Evolutionary conservation across 2,888 invertebrate species (phyloP).

Genomic region (Ormyrus pomaceus): DNA sequence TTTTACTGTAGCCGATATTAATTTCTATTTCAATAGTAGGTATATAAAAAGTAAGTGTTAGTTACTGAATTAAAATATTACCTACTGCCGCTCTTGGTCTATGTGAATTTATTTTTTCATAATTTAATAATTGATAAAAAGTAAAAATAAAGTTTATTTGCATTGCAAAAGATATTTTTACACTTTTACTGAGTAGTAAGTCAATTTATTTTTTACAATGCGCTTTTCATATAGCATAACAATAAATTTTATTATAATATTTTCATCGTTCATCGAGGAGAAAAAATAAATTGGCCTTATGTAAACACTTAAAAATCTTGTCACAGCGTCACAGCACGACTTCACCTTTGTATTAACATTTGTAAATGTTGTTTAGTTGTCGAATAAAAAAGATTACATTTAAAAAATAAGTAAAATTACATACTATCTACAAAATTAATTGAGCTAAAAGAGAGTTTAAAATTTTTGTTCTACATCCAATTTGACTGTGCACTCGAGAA

Average conservation of each 20-base stretch:
- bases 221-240: too few species aligned
- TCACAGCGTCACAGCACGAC: background rate
- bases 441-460: background rate
- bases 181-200: too few species aligned
- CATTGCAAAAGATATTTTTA: too few species aligned
- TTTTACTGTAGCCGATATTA: background rate
- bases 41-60: background rate
- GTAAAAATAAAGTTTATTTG: too few species aligned
- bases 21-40: too few species aligned
- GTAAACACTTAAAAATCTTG: background rate
- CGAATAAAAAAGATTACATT: background rate
- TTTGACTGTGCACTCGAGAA: conserved; percentile 25
- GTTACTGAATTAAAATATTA: conserved; percentile 4
- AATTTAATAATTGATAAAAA: too few species aligned
- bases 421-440: conserved; percentile 1
- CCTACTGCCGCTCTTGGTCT: background rate
- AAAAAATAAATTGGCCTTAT: too few species aligned
- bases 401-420: conserved; percentile 3
- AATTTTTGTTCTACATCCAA: background rate
- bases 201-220: too few species aligned
- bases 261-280: too few species aligned
- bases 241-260: too few species aligned
- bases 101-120: background rate
- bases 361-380: background rate
- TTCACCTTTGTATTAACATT: background rate